Evolutionary conservation across 2,888 invertebrate genomes (phyloP).

Genomic region (Incurvaria masculella): DNA sequence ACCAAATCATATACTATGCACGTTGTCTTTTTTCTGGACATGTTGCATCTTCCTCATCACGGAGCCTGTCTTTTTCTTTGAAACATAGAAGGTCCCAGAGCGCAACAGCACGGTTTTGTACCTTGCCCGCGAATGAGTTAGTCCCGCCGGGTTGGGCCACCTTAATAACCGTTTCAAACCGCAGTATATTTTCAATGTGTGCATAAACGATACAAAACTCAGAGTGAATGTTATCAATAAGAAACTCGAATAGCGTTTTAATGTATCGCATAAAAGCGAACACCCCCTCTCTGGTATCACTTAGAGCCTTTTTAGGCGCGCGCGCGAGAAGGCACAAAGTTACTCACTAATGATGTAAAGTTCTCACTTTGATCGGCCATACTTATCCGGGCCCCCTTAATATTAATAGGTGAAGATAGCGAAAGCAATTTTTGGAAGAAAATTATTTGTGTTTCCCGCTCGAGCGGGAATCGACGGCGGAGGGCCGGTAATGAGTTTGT

Average conservation of each 20-base stretch:
- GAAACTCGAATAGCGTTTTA: not conserved
- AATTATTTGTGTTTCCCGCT: not conserved
- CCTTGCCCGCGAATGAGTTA: too few species aligned
- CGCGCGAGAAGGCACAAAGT: constrained; percentile 18
- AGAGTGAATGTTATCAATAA: not conserved
- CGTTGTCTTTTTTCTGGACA: too few species aligned
- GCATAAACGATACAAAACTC: too few species aligned
- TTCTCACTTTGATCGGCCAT: constrained; percentile 28
- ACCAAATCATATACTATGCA: too few species aligned
- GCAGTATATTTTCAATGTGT: too few species aligned
- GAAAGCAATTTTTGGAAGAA: not conserved
- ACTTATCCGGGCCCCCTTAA: constrained; percentile 19
- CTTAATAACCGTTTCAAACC: too few species aligned
- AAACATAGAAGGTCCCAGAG: too few species aligned
- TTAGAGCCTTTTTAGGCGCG: constrained; percentile 18
- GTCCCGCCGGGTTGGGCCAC: too few species aligned
- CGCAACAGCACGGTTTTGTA: too few species aligned
- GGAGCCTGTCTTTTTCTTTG: too few species aligned
- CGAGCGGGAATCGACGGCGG: not conserved
- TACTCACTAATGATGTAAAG: constrained; percentile 28
- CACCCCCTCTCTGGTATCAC: not conserved
- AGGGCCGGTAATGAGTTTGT: not conserved
- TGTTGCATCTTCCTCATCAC: too few species aligned
- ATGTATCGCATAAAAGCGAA: not conserved
- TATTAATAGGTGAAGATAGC: not conserved